These are phyloP conservation scores for Lithophane leautieri DNA, from an alignment of 2,888 invertebrate species.

Conservation along the genomic window DNA sequence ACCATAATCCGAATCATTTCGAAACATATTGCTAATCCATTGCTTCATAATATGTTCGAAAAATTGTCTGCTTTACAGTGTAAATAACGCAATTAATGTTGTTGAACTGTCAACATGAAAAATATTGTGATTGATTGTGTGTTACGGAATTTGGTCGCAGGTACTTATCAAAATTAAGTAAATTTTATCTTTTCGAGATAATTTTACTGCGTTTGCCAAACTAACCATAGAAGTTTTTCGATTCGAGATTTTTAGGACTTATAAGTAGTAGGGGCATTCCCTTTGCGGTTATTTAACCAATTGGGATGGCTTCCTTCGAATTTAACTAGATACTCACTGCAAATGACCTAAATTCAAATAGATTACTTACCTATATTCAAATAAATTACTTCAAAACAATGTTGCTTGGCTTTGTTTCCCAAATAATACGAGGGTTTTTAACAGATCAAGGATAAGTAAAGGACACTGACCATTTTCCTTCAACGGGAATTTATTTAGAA, in stretches of 20 bases:
- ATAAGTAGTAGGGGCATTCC: background rate
- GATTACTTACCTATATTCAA: too few relatives aligned
- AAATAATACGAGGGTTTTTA: background rate
- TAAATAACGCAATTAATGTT: too few relatives aligned
- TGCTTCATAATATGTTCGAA: too few relatives aligned
- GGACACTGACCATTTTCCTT: background rate
- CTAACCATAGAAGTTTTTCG: background rate
- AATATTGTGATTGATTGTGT: too few relatives aligned
- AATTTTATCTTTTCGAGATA: background rate
- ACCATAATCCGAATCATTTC: too few relatives aligned
- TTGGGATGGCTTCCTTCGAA: background rate
- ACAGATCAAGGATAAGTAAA: constrained; percentile 5
- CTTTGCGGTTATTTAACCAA: background rate
- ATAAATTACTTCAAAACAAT: constrained; percentile 2
- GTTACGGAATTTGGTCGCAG: too few relatives aligned
- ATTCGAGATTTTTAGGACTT: background rate
- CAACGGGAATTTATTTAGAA: background rate
- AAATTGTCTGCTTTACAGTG: too few relatives aligned
- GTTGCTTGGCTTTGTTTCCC: background rate
- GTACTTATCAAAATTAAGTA: background rate
- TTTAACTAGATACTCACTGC: background rate
- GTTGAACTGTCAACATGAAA: too few relatives aligned
- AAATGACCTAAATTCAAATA: too few relatives aligned
- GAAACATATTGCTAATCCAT: too few relatives aligned
- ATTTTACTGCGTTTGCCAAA: background rate